Evolutionary conservation across 2,113 vertebrate species (phyloP), one percentile per base, ranked within the genome.

Genomic region (Centropus bengalensis): DNA sequence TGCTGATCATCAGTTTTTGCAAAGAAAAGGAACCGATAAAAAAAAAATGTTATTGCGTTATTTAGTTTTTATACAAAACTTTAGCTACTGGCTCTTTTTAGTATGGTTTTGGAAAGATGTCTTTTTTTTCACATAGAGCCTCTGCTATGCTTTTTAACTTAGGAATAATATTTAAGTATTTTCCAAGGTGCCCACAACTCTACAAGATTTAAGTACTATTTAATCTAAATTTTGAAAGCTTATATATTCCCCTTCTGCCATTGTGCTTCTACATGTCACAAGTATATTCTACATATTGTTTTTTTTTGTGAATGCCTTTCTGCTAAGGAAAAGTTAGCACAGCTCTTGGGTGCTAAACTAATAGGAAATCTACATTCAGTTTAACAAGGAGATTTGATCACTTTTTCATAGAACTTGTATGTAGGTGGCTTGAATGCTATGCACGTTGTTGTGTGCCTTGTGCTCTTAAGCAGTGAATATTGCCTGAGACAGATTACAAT

Each of bases 91-190:
- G 1, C 1, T 63, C 5, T 64, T 77, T 76, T 64, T n/a, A 63
- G 8, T 24, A 10, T 4, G 17, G 13, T 49, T 78, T 81, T 85
- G 15, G 19, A 70, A 94, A 75, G 28, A 44, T 12, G 3, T 33
- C 2, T 5, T 5, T 17, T 24, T 19, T 52, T 36, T 54, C 4
- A 12, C 27, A 5, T 26, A 62, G 14, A 10, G 56, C 5, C 0
- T 74, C 49, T 45, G 17, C 33, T 64, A 3, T 52, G 6, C 5
- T 45, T 2, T 64, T 83, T 83, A 59, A 10, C 32, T 69, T 5
- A 86, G 22, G 22, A 77, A 9, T 33, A 56, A 45, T 64, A 55
- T 20, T 10, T 42, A 28, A 74, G 10, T 12, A 27, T 84, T 47
- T 88, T 76, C 32, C n/a, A 36, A 73, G 44, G 9, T 54, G 6